Percentiles rank a stretch among this genome's conserved stretches.
These are phyloP conservation scores for Capitulum mitella DNA, from an alignment of 2,888 invertebrate genomes.

Conservation along the genomic window DNA sequence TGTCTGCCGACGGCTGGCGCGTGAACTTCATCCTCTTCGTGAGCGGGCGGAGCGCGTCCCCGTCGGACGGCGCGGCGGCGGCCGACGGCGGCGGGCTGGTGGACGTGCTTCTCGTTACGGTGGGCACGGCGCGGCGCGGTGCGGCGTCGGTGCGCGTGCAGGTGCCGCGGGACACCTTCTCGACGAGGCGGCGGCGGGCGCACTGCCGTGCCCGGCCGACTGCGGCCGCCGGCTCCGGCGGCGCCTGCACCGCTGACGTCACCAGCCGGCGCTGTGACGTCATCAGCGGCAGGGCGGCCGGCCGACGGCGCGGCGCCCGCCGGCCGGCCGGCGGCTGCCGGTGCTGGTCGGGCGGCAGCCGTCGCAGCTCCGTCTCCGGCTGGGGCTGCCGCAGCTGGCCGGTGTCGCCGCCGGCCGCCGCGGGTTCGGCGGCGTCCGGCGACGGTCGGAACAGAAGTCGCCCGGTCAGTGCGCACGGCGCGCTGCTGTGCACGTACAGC, in stretches of 20 bases:
- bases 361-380: background rate
- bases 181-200: background rate
- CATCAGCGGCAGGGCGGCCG: background rate
- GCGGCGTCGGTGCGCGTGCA: background rate
- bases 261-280: background rate
- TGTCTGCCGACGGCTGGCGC: background rate
- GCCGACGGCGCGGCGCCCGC: background rate
- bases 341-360: background rate
- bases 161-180: background rate
- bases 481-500: background rate
- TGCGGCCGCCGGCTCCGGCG: background rate
- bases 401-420: background rate
- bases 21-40: constrained; percentile 18
- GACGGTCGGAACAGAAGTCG: background rate
- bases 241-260: constrained; percentile 4
- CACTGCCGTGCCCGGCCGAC: background rate
- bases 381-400: background rate
- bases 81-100: background rate
- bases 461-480: background rate
- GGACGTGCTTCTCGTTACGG: background rate
- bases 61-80: background rate
- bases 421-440: background rate
- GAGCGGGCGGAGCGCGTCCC: background rate
- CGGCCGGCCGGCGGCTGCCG: background rate
- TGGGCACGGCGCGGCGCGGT: background rate